These are phyloP conservation scores for Tenebrio molitor DNA, from an alignment of 1,140 invertebrate species.

Conservation along the genomic window DNA sequence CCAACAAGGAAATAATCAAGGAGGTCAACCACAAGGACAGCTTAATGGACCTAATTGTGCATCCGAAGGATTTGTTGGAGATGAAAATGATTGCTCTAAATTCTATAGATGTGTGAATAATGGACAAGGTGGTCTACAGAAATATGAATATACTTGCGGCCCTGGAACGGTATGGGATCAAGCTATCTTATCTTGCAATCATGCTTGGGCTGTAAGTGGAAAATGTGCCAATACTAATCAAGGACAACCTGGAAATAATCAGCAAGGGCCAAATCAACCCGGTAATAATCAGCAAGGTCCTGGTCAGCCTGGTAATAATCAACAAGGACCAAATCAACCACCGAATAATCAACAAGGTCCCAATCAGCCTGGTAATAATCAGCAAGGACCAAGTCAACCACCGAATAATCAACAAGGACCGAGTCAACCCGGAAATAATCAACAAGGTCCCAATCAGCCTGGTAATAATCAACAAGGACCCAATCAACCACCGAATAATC, in stretches of 20 bases:
- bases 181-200: constrained; percentile 71
- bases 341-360: constrained; percentile 49
- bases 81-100: constrained; percentile 73
- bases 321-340: constrained; percentile 43
- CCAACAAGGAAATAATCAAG: constrained; percentile 53
- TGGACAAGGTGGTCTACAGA: constrained; percentile 68
- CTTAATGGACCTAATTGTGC: constrained; percentile 42
- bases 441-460: constrained; percentile 50
- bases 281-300: constrained; percentile 46
- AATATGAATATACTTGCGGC: constrained; percentile 75
- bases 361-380: constrained; percentile 43
- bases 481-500: constrained; percentile 53
- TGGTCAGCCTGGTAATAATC: constrained; percentile 54
- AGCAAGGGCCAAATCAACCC: constrained; percentile 49
- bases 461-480: constrained; percentile 58
- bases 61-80: constrained; percentile 71
- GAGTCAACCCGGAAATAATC: constrained; percentile 56
- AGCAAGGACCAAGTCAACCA: constrained; percentile 51
- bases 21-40: constrained; percentile 50
- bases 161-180: constrained; percentile 75
- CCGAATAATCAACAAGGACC: constrained; percentile 50
- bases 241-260: constrained; percentile 36
- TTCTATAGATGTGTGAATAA: constrained; percentile 78
- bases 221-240: constrained; percentile 29
- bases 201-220: constrained; percentile 67